phyloP scores from a whole-genome alignment of 2,888 invertebrate species.

The Diabrotica balteata region DNA sequence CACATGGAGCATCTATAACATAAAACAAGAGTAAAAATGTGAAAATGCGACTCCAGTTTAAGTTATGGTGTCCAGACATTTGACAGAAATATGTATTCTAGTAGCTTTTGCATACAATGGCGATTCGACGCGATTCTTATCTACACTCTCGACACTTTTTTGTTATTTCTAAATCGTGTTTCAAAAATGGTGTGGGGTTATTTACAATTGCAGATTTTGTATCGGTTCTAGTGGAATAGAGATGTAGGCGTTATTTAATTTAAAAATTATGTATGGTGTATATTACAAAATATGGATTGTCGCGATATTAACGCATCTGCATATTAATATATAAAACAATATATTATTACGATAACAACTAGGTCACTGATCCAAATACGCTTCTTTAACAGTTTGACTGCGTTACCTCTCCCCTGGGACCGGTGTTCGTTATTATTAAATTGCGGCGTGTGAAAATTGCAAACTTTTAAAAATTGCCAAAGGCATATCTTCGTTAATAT shows the following conservation, averaged over 20 bases:
- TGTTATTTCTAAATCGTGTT: conserved; percentile 52
- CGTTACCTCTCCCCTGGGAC: too few species aligned
- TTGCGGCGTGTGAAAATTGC: too few species aligned
- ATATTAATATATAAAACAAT: too few species aligned
- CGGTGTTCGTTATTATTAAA: too few species aligned
- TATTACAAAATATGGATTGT: too few species aligned
- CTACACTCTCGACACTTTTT: conserved; percentile 54
- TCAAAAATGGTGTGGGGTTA: conserved; percentile 44
- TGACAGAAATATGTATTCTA: conserved; percentile 54
- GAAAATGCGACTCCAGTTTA: conserved; percentile 38
- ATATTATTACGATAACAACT: too few species aligned
- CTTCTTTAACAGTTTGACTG: too few species aligned
- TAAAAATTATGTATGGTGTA: conserved; percentile 3
- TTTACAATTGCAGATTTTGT: conserved; percentile 39
- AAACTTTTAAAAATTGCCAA: too few species aligned
- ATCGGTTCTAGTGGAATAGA: conserved; percentile 25
- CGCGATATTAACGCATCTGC: too few species aligned
- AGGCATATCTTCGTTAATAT: too few species aligned
- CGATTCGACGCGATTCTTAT: conserved; percentile 52
- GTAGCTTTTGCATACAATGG: conserved; percentile 57
- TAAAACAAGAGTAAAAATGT: conserved; percentile 35
- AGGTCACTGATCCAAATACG: too few species aligned
- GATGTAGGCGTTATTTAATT: conserved; percentile 7
- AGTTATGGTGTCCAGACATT: conserved; percentile 47
- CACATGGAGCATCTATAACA: conserved; percentile 30